These are phyloP conservation scores for Bubalus kerabau DNA, from an alignment of 2,113 vertebrate species.

Conservation along the genomic window DNA sequence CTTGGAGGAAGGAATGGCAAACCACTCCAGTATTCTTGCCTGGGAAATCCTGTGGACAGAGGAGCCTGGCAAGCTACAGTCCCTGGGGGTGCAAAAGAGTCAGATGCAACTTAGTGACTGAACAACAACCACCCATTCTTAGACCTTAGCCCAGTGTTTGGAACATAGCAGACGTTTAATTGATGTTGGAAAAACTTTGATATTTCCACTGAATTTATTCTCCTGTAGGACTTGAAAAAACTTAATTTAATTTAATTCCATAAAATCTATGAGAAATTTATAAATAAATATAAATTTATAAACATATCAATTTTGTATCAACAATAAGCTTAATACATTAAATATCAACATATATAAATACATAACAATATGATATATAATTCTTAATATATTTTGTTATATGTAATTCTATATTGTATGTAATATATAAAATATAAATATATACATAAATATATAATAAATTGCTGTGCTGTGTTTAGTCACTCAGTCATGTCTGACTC, in stretches of 20 bases:
- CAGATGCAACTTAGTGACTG: not conserved
- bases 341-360: not conserved
- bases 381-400: not conserved
- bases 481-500: fast-evolving
- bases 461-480: not conserved
- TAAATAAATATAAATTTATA: not conserved
- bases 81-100: not conserved
- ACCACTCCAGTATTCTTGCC: not conserved
- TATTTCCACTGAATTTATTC: not conserved
- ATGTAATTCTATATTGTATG: not conserved
- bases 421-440: not conserved
- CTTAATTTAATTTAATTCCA: not conserved
- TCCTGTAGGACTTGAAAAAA: not conserved
- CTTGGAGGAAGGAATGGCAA: not conserved
- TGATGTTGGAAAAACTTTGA: not conserved
- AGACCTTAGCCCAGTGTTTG: not conserved
- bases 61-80: not conserved
- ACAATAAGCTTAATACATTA: not conserved
- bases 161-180: not conserved
- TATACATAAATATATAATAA: not conserved
- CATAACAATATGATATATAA: not conserved
- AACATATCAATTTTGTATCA: not conserved
- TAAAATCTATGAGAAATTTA: not conserved
- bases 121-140: not conserved
- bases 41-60: not conserved